Conservation (phyloP, 2,113 vertebrate species). For the Tetrax tetrax region DNA sequence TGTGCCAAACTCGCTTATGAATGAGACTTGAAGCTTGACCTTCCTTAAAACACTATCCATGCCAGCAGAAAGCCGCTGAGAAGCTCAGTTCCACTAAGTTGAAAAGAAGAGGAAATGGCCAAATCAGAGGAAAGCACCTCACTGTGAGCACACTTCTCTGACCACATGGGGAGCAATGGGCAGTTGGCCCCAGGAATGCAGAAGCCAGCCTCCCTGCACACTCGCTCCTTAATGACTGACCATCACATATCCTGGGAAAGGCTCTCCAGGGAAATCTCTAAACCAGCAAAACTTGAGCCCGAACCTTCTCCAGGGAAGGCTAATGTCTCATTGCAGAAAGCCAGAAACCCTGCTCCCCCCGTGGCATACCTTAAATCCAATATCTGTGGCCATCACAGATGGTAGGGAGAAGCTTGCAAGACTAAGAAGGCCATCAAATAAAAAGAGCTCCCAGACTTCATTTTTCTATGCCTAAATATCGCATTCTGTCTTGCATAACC, state of each 20-base stretch:
- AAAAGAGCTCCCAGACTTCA: background rate
- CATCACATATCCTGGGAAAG: background rate
- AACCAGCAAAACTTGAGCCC: background rate
- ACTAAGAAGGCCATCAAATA: background rate
- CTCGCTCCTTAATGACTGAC: background rate
- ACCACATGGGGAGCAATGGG: rapidly evolving
- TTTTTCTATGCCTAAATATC: background rate
- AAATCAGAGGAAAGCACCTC: background rate
- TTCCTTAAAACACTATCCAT: background rate
- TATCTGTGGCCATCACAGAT: background rate
- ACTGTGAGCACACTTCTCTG: rapidly evolving
- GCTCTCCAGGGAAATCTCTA: background rate
- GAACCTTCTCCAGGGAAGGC: background rate
- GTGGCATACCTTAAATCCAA: background rate
- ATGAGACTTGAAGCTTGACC: background rate
- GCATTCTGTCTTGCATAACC: background rate
- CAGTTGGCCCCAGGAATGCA: background rate
- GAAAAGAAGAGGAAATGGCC: background rate
- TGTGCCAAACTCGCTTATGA: background rate
- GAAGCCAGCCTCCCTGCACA: background rate
- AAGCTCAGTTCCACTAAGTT: background rate
- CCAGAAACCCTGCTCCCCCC: background rate
- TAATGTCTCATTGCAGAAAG: background rate
- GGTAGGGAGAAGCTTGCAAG: background rate
- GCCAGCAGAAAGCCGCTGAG: background rate